Evolutionary conservation across 2,797 vertebrate species (phyloP).

Genomic region (Notolabrus celidotus): DNA sequence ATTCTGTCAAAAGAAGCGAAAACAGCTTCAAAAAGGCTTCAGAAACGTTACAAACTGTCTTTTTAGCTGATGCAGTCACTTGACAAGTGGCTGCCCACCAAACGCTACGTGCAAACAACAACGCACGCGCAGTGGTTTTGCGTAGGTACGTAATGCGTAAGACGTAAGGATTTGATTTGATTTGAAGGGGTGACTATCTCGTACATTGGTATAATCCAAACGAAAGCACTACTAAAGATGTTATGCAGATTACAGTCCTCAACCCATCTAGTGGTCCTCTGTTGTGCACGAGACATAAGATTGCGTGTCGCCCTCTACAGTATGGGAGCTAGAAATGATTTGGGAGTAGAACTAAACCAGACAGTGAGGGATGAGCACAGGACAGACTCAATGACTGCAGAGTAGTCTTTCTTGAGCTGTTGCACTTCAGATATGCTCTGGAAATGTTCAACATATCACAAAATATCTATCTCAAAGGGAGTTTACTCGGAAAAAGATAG

Average conservation of each 20-base stretch:
- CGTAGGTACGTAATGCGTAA: slow-evolving; percentile 1
- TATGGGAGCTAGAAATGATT: no score
- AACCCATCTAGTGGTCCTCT: no score
- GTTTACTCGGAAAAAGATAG: no score
- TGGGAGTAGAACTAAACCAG: no score
- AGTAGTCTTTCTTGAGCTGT: no score
- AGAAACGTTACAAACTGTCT: background rate
- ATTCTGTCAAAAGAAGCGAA: background rate
- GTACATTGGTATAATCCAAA: background rate
- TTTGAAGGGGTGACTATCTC: no score
- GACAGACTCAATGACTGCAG: no score
- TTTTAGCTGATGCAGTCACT: background rate
- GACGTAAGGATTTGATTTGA: no score
- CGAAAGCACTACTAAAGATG: background rate
- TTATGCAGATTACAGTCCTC: background rate
- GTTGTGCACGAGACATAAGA: accelerated
- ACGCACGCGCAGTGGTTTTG: background rate
- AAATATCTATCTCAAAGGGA: no score
- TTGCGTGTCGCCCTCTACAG: slow-evolving; percentile 49
- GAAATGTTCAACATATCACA: no score
- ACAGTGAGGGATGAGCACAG: no score
- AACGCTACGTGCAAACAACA: background rate
- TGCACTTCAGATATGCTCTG: no score
- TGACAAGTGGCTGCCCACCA: background rate
- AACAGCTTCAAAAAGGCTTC: background rate